phyloP scores from a whole-genome alignment of 2,888 invertebrate genomes.

The Hirtodrosophila confusa region DNA sequence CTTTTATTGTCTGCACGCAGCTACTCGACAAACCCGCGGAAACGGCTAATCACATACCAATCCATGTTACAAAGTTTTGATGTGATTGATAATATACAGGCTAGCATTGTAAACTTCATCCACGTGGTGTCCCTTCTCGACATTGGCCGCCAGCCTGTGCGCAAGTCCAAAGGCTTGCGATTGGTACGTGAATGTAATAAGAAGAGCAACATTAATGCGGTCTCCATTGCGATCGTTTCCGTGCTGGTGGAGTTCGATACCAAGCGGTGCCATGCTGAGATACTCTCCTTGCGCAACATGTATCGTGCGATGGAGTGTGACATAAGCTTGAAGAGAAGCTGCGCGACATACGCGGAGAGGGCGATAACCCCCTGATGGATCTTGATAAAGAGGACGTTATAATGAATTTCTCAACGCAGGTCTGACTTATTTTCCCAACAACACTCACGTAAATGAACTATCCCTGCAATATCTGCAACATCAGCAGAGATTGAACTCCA shows the following conservation, averaged over 20 bases:
- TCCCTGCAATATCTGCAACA: constrained; percentile 55
- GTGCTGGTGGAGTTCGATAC: constrained; percentile 87
- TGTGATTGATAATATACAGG: constrained; percentile 25
- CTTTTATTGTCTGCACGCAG: too few species aligned
- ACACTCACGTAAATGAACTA: constrained; percentile 39
- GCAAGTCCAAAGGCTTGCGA: too few species aligned
- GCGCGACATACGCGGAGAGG: constrained; percentile 60
- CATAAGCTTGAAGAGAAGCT: constrained; percentile 84
- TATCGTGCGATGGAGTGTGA: constrained; percentile 85
- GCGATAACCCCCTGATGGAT: constrained; percentile 71
- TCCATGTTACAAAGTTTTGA: constrained; percentile 8
- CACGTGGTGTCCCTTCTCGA: constrained; percentile 46
- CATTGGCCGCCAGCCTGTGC: too few species aligned
- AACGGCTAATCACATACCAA: constrained; percentile 78
- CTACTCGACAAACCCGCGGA: constrained; percentile 85
- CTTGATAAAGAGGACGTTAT: too few species aligned
- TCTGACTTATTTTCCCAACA: constrained; percentile 41
- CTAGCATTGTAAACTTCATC: constrained; percentile 29
- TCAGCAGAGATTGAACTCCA: constrained; percentile 32
- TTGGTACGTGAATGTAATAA: constrained; percentile 80
- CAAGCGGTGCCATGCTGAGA: constrained; percentile 85
- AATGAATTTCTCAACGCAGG: constrained; percentile 85
- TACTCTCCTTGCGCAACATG: constrained; percentile 79
- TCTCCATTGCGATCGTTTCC: constrained; percentile 86
- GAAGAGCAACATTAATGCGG: constrained; percentile 86